Evolutionary conservation across 2,113 vertebrate genomes (phyloP).

Genomic region (Turdus rufiventris): DNA sequence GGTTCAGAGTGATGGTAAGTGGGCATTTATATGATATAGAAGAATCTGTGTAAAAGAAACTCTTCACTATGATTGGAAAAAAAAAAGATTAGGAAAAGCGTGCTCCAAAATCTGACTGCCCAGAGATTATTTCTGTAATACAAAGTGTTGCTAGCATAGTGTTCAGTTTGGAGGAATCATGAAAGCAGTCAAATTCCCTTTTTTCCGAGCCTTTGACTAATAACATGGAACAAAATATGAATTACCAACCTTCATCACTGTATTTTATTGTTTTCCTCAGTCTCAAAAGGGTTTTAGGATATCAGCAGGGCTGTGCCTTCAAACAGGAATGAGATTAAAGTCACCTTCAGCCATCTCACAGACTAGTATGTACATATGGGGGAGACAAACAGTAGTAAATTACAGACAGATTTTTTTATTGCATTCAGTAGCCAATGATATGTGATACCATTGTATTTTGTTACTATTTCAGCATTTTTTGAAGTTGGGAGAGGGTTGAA

Average conservation of each 20-base stretch:
- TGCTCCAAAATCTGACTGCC: background rate
- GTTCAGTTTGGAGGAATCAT: background rate
- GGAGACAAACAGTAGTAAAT: background rate
- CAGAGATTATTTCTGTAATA: background rate
- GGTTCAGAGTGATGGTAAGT: background rate
- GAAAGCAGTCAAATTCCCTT: background rate
- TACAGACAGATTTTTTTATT: background rate
- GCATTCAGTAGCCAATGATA: background rate
- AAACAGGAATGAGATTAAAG: background rate
- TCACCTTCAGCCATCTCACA: background rate
- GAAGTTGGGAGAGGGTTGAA: background rate
- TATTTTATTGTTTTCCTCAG: background rate
- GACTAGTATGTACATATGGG: too few relatives aligned
- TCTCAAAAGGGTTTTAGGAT: background rate
- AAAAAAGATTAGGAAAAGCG: background rate
- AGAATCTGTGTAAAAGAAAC: background rate
- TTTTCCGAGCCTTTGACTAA: background rate
- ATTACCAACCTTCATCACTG: background rate
- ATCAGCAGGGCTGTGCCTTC: background rate
- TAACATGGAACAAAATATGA: background rate
- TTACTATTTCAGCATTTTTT: background rate
- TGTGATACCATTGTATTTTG: rapidly evolving
- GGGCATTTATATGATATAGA: background rate
- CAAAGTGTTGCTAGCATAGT: background rate
- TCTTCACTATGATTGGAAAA: background rate